Base-by-base conservation (phyloP, 2,888 invertebrate genomes). In the Sinelater perroti region DNA sequence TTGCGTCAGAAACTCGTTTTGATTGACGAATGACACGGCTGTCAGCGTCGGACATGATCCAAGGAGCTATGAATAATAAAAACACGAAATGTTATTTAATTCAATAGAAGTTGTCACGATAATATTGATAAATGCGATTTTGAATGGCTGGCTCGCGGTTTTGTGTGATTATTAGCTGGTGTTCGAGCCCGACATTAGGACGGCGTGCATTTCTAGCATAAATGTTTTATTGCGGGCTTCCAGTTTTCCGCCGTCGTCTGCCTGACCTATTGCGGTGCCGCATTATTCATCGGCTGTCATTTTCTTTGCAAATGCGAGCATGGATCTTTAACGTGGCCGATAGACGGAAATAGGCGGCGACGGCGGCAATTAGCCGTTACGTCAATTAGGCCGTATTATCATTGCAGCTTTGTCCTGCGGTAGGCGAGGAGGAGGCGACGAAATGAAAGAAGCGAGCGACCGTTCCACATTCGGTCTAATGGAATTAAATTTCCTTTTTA, bases 41-140 rank as follows among this genome's bases (percentile, higher is more conserved):
- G 67, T 67, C 68, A 65, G 55, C 66, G 58, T 64, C 40, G 61
- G 57, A 61, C 67, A 66, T 67, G 66, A 66, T 64, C 65, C 60
- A 59, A 35, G 62, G 54, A 58, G 61, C 60, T 60, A 67, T 66
- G 67, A 67, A 67, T 66, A 67, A 66, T 60, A 66, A 66, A 67
- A 61, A 67, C 64, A 61, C 62, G 64, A 57, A 60, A 62, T 60
- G 65, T 66, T 65, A 65, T 72, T 72, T 74, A 74, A 74, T 74
- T 73, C 72, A 74, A 73, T 74, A 71, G 70, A 69, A 67, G 66
- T 67, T 72, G 74, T 71, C 74, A 70, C 68, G 71, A 69, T 70
- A 71, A 68, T 70, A 69, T 67, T 74, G 74, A 74, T 72, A 74
- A 73, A 74, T 74, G 74, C 59, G 68, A 65, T 69, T 72, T 72